A percentile compares a stretch with the other conserved stretches of the same genome.
phyloP scores from a whole-genome alignment of 2,113 vertebrate species.

The Dipodomys merriami region DNA sequence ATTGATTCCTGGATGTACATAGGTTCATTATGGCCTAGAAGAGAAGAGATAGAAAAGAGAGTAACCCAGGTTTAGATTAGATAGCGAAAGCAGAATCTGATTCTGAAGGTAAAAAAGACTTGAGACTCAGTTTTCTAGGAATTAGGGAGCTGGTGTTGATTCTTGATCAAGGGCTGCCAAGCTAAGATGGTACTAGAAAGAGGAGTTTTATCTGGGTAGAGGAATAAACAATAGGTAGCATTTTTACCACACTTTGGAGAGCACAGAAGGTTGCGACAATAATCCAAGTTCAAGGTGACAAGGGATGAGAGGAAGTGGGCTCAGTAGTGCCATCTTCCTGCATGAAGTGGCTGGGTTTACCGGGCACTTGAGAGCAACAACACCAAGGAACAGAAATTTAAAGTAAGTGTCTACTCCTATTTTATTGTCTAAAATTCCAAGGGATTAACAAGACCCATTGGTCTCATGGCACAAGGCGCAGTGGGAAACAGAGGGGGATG shows the following conservation, averaged over 20 bases:
- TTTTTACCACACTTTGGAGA: background rate
- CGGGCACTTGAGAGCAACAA: background rate
- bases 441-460: background rate
- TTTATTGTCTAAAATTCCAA: constrained; percentile 31
- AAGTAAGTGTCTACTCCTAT: background rate
- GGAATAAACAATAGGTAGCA: background rate
- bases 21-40: background rate
- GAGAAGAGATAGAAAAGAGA: background rate
- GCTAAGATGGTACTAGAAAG: background rate
- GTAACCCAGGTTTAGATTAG: background rate
- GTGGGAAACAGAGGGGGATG: background rate
- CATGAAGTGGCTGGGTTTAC: background rate
- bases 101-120: background rate
- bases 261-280: background rate
- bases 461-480: background rate
- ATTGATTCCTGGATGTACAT: background rate
- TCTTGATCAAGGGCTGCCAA: background rate
- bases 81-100: background rate
- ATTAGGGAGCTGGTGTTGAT: background rate
- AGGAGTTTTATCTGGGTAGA: background rate
- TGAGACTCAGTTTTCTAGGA: background rate
- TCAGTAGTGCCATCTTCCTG: background rate
- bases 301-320: background rate
- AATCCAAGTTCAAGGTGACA: background rate
- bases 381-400: background rate